phyloP scores from a whole-genome alignment of 2,888 invertebrate genomes.

The Rhimphoctona megacephalus region DNA sequence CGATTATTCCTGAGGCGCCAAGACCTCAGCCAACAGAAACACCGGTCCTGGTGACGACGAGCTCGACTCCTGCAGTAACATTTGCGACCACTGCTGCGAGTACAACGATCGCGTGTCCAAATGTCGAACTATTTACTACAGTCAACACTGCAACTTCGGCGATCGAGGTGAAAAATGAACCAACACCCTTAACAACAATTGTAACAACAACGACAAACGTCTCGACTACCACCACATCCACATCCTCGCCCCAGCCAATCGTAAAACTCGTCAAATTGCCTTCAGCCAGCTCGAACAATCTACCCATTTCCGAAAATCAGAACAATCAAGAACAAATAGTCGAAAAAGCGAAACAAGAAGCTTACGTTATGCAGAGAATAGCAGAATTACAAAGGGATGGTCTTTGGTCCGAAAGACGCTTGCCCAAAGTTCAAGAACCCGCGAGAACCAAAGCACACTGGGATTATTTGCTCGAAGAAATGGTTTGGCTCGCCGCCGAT shows the following conservation, averaged over 20 bases:
- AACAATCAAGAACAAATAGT: conserved; percentile 91
- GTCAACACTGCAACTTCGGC: neutral
- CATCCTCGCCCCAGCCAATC: conserved; percentile 78
- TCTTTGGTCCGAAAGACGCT: conserved; percentile 95
- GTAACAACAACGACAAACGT: conserved; percentile 54
- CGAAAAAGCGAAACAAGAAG: conserved; percentile 96
- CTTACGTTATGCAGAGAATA: conserved; percentile 96
- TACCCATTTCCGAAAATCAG: conserved; percentile 77
- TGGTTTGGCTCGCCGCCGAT: conserved; percentile 99
- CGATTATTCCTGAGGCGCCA: conserved; percentile 81
- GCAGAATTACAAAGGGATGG: conserved; percentile 97
- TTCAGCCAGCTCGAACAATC: conserved; percentile 69
- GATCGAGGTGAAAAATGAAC: conserved; percentile 14
- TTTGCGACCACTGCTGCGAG: conserved; percentile 61
- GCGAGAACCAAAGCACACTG: conserved; percentile 97
- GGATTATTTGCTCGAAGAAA: conserved; percentile 99
- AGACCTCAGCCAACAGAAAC: conserved; percentile 78
- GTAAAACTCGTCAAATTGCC: conserved; percentile 82
- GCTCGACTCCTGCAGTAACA: conserved; percentile 72
- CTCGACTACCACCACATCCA: conserved; percentile 33
- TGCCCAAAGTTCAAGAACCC: conserved; percentile 97
- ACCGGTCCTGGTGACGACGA: conserved; percentile 74
- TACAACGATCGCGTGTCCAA: conserved; percentile 65
- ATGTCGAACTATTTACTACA: conserved; percentile 29
- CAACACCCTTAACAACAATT: conserved; percentile 16